Conservation (phyloP, 1,140 invertebrate genomes). For the Drosophila obscura region DNA sequence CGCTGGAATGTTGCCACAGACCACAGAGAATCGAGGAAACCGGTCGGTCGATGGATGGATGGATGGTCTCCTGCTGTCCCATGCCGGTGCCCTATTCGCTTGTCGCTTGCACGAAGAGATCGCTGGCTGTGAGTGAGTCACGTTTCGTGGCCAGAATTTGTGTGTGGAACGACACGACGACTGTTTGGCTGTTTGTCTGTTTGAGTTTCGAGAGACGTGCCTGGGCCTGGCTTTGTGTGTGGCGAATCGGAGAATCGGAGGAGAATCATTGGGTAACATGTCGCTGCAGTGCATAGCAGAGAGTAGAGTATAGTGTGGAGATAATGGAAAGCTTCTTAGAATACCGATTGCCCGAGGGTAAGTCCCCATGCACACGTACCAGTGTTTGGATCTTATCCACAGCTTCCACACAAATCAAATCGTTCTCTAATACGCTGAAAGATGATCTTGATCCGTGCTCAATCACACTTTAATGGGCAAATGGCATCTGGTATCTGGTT, state of each 20-base stretch:
- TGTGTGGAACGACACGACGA: no score
- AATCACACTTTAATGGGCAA: no score
- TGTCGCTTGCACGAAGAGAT: conserved; percentile 21
- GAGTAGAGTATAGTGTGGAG: conserved; percentile 1
- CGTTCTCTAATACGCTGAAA: neutral
- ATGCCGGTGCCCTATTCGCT: conserved; percentile 41
- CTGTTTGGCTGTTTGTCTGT: conserved; percentile 10
- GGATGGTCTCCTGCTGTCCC: conserved; percentile 1
- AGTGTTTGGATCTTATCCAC: conserved; percentile 14
- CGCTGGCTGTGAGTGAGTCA: conserved; percentile 35
- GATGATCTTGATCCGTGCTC: neutral
- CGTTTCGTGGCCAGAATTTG: conserved; percentile 29
- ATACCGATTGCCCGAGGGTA: conserved; percentile 31
- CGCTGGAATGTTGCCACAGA: conserved; percentile 36
- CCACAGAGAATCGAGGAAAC: conserved; percentile 38
- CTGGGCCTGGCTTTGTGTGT: no score
- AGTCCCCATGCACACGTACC: conserved; percentile 35
- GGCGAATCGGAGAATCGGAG: conserved; percentile 23
- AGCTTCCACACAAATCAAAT: no score
- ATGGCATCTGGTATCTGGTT: neutral
- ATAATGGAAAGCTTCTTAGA: conserved; percentile 42
- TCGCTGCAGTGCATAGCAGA: conserved; percentile 21
- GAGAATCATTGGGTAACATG: neutral
- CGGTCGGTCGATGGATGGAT: conserved; percentile 14
- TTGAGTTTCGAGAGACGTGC: conserved; percentile 14